A percentile compares a stretch with the other conserved stretches of the same genome.
Evolutionary conservation across 2,797 vertebrate species (phyloP).

Genomic region (Chelonia mydas): DNA sequence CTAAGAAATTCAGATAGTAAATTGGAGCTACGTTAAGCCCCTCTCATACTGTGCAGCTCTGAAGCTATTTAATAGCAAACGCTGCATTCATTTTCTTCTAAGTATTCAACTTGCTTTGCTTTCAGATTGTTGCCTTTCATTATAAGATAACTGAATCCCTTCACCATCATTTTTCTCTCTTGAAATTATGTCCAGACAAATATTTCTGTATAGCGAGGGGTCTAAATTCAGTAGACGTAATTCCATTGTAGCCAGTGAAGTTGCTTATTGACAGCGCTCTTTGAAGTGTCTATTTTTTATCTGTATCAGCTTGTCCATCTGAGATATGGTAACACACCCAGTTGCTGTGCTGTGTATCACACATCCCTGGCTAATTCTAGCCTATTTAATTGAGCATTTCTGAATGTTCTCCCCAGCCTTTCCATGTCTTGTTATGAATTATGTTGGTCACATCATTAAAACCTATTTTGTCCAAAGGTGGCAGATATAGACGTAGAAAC

Average conservation of each 20-base stretch:
- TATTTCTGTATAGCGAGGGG: not conserved
- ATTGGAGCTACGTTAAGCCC: not conserved
- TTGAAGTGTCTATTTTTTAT: not conserved
- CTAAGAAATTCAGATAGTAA: not conserved
- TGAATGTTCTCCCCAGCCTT: not conserved
- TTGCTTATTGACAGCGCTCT: not conserved
- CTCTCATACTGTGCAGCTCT: not conserved
- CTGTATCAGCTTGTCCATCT: not conserved
- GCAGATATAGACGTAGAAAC: not conserved
- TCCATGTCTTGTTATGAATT: not conserved
- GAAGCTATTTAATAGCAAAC: not conserved
- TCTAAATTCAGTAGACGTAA: not conserved
- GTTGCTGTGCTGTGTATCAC: not conserved
- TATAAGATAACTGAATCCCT: not conserved
- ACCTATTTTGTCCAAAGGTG: not conserved
- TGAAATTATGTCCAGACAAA: not conserved
- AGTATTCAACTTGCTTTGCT: not conserved
- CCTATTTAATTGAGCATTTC: not conserved
- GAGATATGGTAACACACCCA: not conserved
- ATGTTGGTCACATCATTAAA: not conserved
- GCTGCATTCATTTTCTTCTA: not conserved
- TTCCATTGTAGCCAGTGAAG: not conserved
- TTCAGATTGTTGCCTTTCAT: not conserved
- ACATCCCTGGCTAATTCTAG: not conserved
- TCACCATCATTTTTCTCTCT: not conserved